Conservation (phyloP, 1,140 invertebrate species). For the Zophobas atratus region DNA sequence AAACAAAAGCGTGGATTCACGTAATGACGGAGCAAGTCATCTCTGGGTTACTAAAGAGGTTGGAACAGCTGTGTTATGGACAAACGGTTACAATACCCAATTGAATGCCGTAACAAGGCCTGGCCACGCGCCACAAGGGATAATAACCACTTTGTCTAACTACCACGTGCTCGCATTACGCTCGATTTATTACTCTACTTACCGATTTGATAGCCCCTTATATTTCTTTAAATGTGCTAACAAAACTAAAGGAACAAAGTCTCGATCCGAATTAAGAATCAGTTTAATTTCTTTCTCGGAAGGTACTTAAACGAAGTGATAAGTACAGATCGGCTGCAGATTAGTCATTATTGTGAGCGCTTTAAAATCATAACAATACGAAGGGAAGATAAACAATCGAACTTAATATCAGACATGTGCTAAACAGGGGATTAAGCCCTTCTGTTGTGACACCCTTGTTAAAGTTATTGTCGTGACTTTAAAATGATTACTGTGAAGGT, state of each 20-base stretch:
- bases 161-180: conserved; percentile 46
- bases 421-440: conserved; percentile 44
- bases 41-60: conserved; percentile 45
- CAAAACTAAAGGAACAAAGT: conserved; percentile 2
- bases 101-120: conserved; percentile 48
- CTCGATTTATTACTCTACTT: conserved; percentile 47
- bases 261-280: conserved; percentile 21
- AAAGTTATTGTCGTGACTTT: conserved; percentile 31
- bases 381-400: conserved; percentile 36
- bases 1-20: conserved; percentile 30
- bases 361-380: conserved; percentile 12
- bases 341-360: conserved; percentile 20
- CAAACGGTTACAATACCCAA: conserved; percentile 42
- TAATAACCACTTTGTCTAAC: conserved; percentile 49
- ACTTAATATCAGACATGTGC: conserved; percentile 45
- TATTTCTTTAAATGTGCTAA: conserved; percentile 35
- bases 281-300: neutral
- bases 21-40: conserved; percentile 29
- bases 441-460: conserved; percentile 34
- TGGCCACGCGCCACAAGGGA: conserved; percentile 45
- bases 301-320: neutral
- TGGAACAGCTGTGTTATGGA: conserved; percentile 45
- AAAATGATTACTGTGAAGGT: conserved; percentile 27
- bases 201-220: conserved; percentile 43
- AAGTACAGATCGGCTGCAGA: conserved; percentile 1